Conservation (phyloP, 2,888 invertebrate species). For the Brenthis daphne region DNA sequence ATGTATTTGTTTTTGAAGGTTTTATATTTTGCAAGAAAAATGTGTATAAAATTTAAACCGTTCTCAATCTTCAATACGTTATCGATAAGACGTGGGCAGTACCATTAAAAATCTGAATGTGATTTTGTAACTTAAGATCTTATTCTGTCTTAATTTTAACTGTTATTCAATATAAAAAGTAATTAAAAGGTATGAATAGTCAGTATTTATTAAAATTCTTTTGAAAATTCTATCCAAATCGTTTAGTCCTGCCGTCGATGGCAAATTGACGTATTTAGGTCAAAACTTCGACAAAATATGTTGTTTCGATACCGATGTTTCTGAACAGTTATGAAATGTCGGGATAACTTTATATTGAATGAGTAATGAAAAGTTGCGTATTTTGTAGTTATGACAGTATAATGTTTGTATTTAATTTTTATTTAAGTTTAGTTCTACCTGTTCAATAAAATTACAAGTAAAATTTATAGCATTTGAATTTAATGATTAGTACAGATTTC, state of each 20-base stretch:
- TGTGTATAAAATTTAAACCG: too few relatives aligned
- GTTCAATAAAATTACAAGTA: too few relatives aligned
- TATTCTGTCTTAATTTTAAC: too few relatives aligned
- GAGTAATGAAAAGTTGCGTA: slow-evolving; percentile 29
- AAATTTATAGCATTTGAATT: too few relatives aligned
- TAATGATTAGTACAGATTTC: too few relatives aligned
- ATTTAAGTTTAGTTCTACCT: neutral
- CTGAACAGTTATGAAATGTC: slow-evolving; percentile 32
- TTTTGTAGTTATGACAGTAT: slow-evolving; percentile 16
- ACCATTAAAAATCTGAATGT: too few relatives aligned
- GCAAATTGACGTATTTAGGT: slow-evolving; percentile 40
- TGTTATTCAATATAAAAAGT: neutral
- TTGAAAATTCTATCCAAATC: slow-evolving; percentile 5
- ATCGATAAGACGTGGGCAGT: too few relatives aligned
- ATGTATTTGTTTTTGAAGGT: too few relatives aligned
- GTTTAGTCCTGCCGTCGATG: slow-evolving; percentile 24
- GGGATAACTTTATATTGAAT: slow-evolving; percentile 32
- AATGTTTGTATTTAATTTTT: neutral
- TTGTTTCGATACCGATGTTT: slow-evolving; percentile 36
- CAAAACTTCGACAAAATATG: slow-evolving; percentile 42
- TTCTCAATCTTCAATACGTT: too few relatives aligned
- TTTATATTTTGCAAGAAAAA: too few relatives aligned
- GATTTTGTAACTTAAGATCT: too few relatives aligned
- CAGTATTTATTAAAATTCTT: slow-evolving; percentile 25
- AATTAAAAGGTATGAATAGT: neutral